These are phyloP conservation scores for Pantelozetes paolii DNA, from an alignment of 2,888 invertebrate species.

Conservation along the genomic window DNA sequence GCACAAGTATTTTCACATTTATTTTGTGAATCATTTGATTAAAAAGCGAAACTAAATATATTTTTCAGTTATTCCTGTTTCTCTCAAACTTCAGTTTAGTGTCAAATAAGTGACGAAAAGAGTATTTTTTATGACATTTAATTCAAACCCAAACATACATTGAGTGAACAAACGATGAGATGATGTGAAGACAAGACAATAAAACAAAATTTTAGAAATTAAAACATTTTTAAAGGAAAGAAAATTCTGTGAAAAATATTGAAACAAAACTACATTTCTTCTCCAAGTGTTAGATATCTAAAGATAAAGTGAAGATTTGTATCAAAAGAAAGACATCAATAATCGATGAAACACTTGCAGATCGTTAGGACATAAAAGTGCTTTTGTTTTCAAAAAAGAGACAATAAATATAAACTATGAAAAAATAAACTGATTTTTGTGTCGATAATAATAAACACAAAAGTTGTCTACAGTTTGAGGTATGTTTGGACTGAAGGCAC, in stretches of 20 bases:
- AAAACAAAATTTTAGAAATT: no score
- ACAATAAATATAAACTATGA: not conserved
- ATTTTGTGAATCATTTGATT: conserved; percentile 7
- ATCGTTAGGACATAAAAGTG: not conserved
- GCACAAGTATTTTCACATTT: not conserved
- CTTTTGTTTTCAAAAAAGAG: not conserved
- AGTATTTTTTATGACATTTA: conserved; percentile 6
- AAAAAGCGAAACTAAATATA: not conserved
- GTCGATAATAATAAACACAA: not conserved
- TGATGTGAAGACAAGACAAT: not conserved
- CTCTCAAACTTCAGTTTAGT: not conserved
- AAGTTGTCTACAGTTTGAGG: not conserved
- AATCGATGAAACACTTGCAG: not conserved
- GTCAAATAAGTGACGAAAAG: not conserved
- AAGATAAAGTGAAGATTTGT: not conserved
- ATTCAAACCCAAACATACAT: not conserved
- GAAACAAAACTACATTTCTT: no score
- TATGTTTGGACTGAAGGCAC: not conserved
- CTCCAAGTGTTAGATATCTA: not conserved
- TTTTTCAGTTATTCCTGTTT: not conserved
- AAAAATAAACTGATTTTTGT: conserved; percentile 2
- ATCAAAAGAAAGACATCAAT: not conserved
- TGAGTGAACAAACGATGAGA: not conserved
- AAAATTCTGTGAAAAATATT: no score
- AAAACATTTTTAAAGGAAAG: no score